A percentile compares a stretch with the other conserved stretches of the same genome.
phyloP scores from a whole-genome alignment of 2,797 vertebrate species.

The Salarias fasciatus region DNA sequence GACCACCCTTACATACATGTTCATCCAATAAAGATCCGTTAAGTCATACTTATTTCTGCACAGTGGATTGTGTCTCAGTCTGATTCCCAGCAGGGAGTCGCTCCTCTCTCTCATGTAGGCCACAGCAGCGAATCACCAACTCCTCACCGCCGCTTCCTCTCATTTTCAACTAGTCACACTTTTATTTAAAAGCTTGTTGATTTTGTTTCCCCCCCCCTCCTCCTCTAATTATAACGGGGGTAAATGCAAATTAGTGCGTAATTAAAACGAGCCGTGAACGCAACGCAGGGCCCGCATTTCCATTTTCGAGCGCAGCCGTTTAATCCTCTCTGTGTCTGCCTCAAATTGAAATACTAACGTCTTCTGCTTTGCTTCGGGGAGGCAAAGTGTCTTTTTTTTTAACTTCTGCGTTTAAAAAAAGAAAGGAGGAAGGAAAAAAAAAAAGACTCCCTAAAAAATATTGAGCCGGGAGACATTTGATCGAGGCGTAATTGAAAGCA shows the following conservation, averaged over 20 bases:
- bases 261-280: constrained; percentile 70
- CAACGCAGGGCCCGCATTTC: constrained; percentile 52
- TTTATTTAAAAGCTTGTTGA: constrained; percentile 69
- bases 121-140: constrained; percentile 40
- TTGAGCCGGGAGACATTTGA: constrained; percentile 71
- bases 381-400: constrained; percentile 42
- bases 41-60: constrained; percentile 71
- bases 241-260: constrained; percentile 71
- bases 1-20: constrained; percentile 82
- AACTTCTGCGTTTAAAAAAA: constrained; percentile 37
- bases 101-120: too few relatives aligned
- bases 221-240: constrained; percentile 63
- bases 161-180: constrained; percentile 70
- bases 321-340: constrained; percentile 67
- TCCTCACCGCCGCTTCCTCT: constrained; percentile 49
- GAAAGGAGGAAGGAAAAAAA: too few relatives aligned
- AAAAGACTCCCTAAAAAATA: constrained; percentile 54
- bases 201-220: constrained; percentile 27
- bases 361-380: constrained; percentile 55
- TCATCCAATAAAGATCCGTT: constrained; percentile 88
- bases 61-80: constrained; percentile 69
- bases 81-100: constrained; percentile 43
- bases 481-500: constrained; percentile 78
- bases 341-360: constrained; percentile 69
- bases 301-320: constrained; percentile 69